A percentile compares a stretch with the other conserved stretches of the same genome.
phyloP scores from a whole-genome alignment of 2,797 vertebrate genomes.

The Pipistrellus kuhlii region DNA sequence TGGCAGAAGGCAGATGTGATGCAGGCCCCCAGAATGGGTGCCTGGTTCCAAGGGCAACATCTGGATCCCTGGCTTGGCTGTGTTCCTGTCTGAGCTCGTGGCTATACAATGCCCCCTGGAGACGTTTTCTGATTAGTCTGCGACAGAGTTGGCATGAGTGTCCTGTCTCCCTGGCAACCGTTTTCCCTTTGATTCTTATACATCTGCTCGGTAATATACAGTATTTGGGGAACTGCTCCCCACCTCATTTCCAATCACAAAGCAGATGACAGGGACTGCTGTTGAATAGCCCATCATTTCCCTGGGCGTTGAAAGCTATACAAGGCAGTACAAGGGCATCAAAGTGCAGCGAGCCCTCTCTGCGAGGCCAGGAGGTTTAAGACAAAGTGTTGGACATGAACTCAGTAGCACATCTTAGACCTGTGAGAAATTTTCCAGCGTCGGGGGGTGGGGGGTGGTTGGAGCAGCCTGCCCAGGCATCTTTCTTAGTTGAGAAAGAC shows the following conservation, averaged over 20 bases:
- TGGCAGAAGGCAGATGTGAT: conserved; percentile 86
- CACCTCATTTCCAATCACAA: conserved; percentile 68
- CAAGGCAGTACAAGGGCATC: not conserved
- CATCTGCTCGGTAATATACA: conserved; percentile 73
- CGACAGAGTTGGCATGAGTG: conserved; percentile 75
- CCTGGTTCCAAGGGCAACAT: conserved; percentile 86
- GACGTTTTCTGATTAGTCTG: conserved; percentile 80
- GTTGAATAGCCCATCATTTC: conserved; percentile 61
- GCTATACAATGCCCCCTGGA: conserved; percentile 75
- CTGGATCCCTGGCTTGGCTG: conserved; percentile 85
- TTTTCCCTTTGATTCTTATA: conserved; percentile 81
- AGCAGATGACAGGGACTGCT: conserved; percentile 57
- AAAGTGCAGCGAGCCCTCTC: not conserved
- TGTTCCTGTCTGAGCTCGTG: conserved; percentile 79
- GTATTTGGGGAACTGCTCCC: conserved; percentile 65
- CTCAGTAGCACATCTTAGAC: not conserved
- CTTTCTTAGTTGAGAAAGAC: conserved; percentile 14
- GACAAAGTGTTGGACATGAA: not conserved
- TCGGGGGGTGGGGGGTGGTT: not conserved
- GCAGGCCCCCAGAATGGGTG: conserved; percentile 81
- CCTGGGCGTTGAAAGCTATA: conserved; percentile 27
- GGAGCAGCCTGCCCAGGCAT: not conserved
- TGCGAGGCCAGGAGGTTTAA: not conserved
- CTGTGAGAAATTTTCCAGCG: not conserved
- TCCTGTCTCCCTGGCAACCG: conserved; percentile 82